Evolutionary conservation across 2,888 invertebrate species (phyloP).

Genomic region (Drosophila affinis): DNA sequence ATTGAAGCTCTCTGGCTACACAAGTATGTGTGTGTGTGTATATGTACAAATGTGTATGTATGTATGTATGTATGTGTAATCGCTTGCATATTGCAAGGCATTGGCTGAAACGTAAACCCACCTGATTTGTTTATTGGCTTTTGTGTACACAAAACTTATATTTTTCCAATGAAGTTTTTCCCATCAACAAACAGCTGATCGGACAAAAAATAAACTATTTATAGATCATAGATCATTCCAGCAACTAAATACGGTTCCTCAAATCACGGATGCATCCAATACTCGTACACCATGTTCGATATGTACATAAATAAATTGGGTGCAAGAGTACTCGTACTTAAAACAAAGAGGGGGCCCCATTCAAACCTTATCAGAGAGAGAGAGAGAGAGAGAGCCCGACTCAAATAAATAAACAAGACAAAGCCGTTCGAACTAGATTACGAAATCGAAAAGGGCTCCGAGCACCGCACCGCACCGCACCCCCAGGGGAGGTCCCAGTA

Average conservation of each 20-base stretch:
- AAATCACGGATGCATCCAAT: background rate
- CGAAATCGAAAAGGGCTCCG: background rate
- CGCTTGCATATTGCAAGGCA: no score
- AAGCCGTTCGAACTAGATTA: slow-evolving; percentile 26
- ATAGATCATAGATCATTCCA: background rate
- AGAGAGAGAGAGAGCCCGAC: slow-evolving; percentile 10
- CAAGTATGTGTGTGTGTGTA: no score
- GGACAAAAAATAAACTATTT: background rate
- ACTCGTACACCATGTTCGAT: background rate
- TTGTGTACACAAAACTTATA: no score
- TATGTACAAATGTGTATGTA: no score
- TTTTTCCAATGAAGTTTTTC: background rate
- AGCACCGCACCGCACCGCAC: background rate
- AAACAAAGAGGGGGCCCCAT: background rate
- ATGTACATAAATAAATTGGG: background rate
- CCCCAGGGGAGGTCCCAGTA: slow-evolving; percentile 1
- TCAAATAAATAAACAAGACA: slow-evolving; percentile 45
- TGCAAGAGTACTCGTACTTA: background rate
- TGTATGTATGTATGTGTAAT: no score
- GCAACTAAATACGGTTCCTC: background rate
- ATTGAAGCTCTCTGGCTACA: background rate
- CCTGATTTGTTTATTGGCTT: no score
- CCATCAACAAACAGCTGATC: background rate
- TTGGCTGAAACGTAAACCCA: no score
- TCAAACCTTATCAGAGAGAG: background rate